Percentiles rank a stretch among this genome's conserved stretches.
Conservation (phyloP, 2,113 vertebrate species). For the Atrichornis clamosus region DNA sequence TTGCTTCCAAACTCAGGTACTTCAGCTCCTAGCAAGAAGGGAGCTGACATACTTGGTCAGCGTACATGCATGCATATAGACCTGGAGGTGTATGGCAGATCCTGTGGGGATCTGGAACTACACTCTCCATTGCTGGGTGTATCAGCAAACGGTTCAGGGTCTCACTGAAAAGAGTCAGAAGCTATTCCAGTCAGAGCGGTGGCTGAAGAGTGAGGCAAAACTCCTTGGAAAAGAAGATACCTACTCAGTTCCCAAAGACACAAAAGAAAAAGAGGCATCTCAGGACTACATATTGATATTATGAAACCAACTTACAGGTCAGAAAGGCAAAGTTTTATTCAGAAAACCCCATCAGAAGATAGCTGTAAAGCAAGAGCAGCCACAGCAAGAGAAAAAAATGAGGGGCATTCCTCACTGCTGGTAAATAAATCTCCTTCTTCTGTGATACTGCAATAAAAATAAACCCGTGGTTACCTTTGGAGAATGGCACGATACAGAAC, state of each 20-base stretch:
- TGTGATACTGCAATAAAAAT: not conserved
- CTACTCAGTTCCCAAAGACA: not conserved
- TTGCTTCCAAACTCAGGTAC: not conserved
- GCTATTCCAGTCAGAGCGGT: not conserved
- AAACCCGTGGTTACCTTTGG: not conserved
- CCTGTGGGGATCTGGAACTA: not conserved
- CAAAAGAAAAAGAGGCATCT: not conserved
- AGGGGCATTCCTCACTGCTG: not conserved
- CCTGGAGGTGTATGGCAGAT: not conserved
- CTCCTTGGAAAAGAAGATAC: not conserved
- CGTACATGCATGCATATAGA: not conserved
- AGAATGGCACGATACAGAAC: not conserved
- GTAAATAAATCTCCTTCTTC: not conserved
- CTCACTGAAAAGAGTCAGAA: not conserved
- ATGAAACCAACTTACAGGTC: not conserved
- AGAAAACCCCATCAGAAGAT: not conserved
- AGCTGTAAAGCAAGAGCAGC: not conserved
- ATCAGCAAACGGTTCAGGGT: not conserved
- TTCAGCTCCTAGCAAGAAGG: not conserved
- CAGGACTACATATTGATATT: not conserved
- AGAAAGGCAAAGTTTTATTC: not conserved
- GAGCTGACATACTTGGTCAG: not conserved
- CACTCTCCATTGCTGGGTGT: accelerated
- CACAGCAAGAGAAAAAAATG: not conserved
- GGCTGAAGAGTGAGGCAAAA: not conserved